Evolutionary conservation across 2,888 invertebrate species (phyloP).

Genomic region (Apomyelois bistriatella): DNA sequence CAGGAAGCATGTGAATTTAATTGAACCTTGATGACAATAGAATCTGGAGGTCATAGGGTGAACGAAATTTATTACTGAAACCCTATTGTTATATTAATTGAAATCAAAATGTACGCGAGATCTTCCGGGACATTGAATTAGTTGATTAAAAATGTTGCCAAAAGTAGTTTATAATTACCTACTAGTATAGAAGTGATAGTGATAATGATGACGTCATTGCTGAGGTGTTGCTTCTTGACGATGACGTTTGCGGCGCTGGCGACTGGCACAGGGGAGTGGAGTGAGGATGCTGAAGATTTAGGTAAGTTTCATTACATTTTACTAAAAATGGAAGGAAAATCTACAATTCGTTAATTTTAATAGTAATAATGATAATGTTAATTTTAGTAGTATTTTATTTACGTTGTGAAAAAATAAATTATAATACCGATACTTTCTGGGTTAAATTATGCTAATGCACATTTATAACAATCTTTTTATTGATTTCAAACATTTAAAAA

Average conservation of each 20-base stretch:
- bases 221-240: slow-evolving; percentile 42
- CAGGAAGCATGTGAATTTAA: slow-evolving; percentile 19
- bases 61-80: slow-evolving; percentile 17
- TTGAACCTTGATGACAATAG: slow-evolving; percentile 32
- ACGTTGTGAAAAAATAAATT: no score
- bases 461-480: no score
- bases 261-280: slow-evolving; percentile 69
- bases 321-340: no score
- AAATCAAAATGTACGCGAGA: slow-evolving; percentile 18
- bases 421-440: no score
- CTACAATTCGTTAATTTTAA: no score
- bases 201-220: slow-evolving; percentile 39
- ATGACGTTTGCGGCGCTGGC: slow-evolving; percentile 48
- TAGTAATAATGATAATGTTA: no score
- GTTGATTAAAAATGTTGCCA: slow-evolving; percentile 25
- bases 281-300: slow-evolving; percentile 71
- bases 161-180: slow-evolving; percentile 25
- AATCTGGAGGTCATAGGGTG: slow-evolving; percentile 21
- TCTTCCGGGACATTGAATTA: slow-evolving; percentile 8
- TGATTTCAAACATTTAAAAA: no score
- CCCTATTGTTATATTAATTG: slow-evolving; percentile 22
- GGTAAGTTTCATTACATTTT: slow-evolving; percentile 61
- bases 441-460: no score
- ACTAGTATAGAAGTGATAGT: slow-evolving; percentile 23
- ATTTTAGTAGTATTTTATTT: no score